Evolutionary conservation across 2,888 invertebrate genomes (phyloP).

Genomic region (Andrena bucephala): DNA sequence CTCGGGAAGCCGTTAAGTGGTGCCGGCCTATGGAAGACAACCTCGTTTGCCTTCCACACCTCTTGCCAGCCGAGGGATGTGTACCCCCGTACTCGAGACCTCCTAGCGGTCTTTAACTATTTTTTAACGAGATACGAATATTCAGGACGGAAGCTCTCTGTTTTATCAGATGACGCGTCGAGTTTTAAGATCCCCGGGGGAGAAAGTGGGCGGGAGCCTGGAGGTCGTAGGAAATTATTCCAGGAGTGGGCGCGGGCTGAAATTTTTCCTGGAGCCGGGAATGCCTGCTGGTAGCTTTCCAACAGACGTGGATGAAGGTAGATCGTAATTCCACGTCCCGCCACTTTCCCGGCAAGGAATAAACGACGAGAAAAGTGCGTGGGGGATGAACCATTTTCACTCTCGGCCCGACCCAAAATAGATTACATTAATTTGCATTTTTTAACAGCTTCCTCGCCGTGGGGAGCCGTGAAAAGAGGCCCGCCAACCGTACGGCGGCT

Average conservation of each 20-base stretch:
- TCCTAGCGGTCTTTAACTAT: constrained; percentile 11
- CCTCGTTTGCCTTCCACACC: constrained; percentile 19
- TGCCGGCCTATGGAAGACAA: constrained; percentile 2
- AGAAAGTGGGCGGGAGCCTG: background rate
- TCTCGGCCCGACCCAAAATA: constrained; percentile 67
- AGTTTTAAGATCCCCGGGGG: background rate
- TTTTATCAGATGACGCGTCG: constrained; percentile 19
- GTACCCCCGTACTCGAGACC: background rate
- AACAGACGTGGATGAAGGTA: background rate
- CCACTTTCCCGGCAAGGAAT: background rate
- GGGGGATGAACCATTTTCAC: constrained; percentile 51
- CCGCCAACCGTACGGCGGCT: background rate
- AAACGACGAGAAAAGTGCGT: constrained; percentile 50
- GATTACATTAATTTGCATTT: constrained; percentile 80
- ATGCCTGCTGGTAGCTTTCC: background rate
- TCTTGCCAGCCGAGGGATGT: constrained; percentile 5
- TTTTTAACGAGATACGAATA: constrained; percentile 18
- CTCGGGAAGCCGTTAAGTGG: constrained; percentile 33
- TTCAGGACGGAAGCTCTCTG: background rate
- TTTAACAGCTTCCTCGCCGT: constrained; percentile 70
- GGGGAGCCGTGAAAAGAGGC: constrained; percentile 9
- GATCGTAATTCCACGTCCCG: background rate
- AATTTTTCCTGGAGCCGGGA: background rate
- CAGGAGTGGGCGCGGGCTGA: background rate
- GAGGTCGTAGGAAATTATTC: background rate